Conservation (phyloP, 2,797 vertebrate species). For the Caiman crocodilus region DNA sequence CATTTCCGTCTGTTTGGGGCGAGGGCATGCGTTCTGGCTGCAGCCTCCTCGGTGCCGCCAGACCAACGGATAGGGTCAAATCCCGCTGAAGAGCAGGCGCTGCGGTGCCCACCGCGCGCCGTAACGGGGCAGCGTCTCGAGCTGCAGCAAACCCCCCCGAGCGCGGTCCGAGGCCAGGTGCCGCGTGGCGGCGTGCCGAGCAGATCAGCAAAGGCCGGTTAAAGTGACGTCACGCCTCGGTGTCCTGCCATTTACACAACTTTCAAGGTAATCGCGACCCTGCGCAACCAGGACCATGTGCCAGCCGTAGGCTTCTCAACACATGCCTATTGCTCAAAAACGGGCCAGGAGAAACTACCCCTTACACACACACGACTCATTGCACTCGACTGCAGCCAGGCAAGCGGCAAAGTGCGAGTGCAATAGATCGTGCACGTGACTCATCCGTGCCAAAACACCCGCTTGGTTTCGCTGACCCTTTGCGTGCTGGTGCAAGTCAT, state of each 20-base stretch:
- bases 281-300: neutral
- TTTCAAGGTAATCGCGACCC: neutral
- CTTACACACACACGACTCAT: accelerated
- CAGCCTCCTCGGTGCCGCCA: slow-evolving; percentile 18
- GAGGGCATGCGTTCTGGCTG: neutral
- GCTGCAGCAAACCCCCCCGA: slow-evolving; percentile 47
- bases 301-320: neutral
- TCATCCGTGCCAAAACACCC: neutral
- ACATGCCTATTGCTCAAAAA: neutral
- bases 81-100: slow-evolving; percentile 21
- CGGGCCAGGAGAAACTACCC: no score
- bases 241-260: slow-evolving; percentile 11
- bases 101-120: neutral
- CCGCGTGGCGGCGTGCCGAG: accelerated
- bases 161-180: slow-evolving; percentile 10
- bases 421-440: neutral
- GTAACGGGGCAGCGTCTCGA: slow-evolving; percentile 43
- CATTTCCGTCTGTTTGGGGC: slow-evolving; percentile 62
- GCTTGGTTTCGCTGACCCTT: neutral
- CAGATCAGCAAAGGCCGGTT: slow-evolving; percentile 32
- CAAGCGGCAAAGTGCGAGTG: neutral
- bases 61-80: slow-evolving; percentile 43
- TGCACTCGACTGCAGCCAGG: neutral
- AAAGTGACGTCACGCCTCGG: slow-evolving; percentile 16
- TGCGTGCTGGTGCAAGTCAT: neutral